A percentile compares a stretch with the other conserved stretches of the same genome.
phyloP scores from a whole-genome alignment of 2,888 invertebrate genomes.

The Allophyes oxyacanthae region DNA sequence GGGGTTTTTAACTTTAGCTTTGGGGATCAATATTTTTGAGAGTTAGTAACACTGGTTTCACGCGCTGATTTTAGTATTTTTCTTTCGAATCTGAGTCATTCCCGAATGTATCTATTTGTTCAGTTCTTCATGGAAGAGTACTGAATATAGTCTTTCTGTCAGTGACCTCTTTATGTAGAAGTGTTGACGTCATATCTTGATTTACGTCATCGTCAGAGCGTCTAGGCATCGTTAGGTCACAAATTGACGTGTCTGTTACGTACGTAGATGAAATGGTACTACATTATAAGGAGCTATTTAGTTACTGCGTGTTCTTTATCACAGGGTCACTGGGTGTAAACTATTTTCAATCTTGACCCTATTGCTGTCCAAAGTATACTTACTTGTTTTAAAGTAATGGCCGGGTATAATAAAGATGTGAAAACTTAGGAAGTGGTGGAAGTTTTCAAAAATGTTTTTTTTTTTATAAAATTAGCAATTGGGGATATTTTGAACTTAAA shows the following conservation, averaged over 20 bases:
- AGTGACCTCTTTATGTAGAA: constrained; percentile 21
- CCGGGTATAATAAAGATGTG: too few relatives aligned
- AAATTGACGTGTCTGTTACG: constrained; percentile 13
- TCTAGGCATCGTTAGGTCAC: constrained; percentile 15
- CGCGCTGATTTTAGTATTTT: constrained; percentile 1
- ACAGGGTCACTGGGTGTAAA: too few relatives aligned
- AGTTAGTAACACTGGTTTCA: too few relatives aligned
- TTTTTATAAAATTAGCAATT: too few relatives aligned
- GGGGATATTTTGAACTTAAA: too few relatives aligned
- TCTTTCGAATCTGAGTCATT: constrained; percentile 20
- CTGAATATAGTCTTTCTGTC: constrained; percentile 22
- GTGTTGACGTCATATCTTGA: constrained; percentile 37
- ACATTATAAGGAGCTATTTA: not conserved
- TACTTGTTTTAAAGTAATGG: too few relatives aligned
- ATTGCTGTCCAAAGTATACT: too few relatives aligned
- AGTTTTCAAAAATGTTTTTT: too few relatives aligned
- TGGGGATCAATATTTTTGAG: too few relatives aligned
- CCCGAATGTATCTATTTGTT: constrained; percentile 15
- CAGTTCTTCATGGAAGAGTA: constrained; percentile 23
- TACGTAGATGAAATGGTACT: constrained; percentile 11
- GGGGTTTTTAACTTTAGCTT: too few relatives aligned
- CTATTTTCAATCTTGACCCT: too few relatives aligned
- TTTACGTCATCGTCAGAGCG: constrained; percentile 36
- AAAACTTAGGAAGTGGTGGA: too few relatives aligned
- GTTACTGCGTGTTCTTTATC: not conserved